Conservation (phyloP, 2,113 vertebrate genomes). For the Sander vitreus region DNA sequence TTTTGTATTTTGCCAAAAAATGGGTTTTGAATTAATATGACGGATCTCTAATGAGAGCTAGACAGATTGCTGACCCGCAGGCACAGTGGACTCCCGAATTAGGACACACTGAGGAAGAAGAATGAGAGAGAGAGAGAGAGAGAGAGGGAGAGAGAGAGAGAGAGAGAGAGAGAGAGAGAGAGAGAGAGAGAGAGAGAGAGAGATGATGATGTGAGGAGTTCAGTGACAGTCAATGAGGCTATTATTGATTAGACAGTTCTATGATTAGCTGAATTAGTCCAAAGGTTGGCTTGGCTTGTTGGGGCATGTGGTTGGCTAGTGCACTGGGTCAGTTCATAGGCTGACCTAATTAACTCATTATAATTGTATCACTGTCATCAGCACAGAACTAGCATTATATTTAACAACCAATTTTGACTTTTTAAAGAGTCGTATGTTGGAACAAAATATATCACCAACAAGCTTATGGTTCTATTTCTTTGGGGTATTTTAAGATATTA, state of each 20-base stretch:
- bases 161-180: slow-evolving; percentile 3
- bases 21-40: slow-evolving; percentile 32
- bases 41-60: slow-evolving; percentile 47
- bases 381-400: slow-evolving; percentile 7
- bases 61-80: slow-evolving; percentile 60
- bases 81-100: slow-evolving; percentile 50
- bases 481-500: background rate
- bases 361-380: slow-evolving; percentile 31
- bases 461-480: background rate
- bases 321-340: slow-evolving; percentile 56
- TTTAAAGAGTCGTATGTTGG: background rate
- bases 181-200: no score
- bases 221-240: slow-evolving; percentile 48
- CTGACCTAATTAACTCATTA: slow-evolving; percentile 58
- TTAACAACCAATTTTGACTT: background rate
- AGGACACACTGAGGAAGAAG: slow-evolving; percentile 49
- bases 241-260: slow-evolving; percentile 67
- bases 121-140: background rate
- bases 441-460: background rate
- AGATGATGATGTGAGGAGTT: slow-evolving; percentile 32
- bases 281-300: slow-evolving; percentile 37
- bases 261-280: slow-evolving; percentile 64
- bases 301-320: slow-evolving; percentile 29
- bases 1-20: slow-evolving; percentile 41
- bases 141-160: background rate